Evolutionary conservation across 2,888 invertebrate genomes (phyloP).

Genomic region (Fabriciana adippe): DNA sequence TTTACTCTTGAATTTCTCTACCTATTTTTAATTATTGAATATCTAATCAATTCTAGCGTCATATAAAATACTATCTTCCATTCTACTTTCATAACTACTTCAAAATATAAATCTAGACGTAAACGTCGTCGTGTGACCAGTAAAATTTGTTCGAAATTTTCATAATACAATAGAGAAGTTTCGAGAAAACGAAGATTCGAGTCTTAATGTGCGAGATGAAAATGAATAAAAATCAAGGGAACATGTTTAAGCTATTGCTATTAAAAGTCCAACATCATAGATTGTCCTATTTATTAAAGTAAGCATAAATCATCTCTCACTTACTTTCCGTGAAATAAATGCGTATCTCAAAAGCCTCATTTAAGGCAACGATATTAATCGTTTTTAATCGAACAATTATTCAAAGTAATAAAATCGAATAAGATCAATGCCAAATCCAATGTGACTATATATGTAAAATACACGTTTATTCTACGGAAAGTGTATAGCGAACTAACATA

Average conservation of each 20-base stretch:
- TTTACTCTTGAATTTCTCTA: slow-evolving; percentile 21
- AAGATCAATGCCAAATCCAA: slow-evolving; percentile 1
- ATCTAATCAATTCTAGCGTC: slow-evolving; percentile 34
- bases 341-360: neutral
- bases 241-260: slow-evolving; percentile 43
- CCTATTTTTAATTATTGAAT: slow-evolving; percentile 23
- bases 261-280: slow-evolving; percentile 59
- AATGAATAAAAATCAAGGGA: slow-evolving; percentile 14
- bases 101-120: slow-evolving; percentile 17
- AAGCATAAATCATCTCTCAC: slow-evolving; percentile 63
- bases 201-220: neutral
- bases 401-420: slow-evolving; percentile 17
- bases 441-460: neutral
- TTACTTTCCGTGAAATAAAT: slow-evolving; percentile 40
- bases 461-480: slow-evolving; percentile 29
- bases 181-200: slow-evolving; percentile 12
- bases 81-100: slow-evolving; percentile 21
- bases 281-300: slow-evolving; percentile 59
- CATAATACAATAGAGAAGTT: slow-evolving; percentile 3
- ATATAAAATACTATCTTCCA: slow-evolving; percentile 31
- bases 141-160: slow-evolving; percentile 21
- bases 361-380: slow-evolving; percentile 1
- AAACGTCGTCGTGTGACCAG: slow-evolving; percentile 25
- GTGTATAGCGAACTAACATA: slow-evolving; percentile 44
- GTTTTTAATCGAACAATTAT: slow-evolving; percentile 5